A percentile compares a stretch with the other conserved stretches of the same genome.
These are phyloP conservation scores for Ommatoiulus sabulosus DNA, from an alignment of 2,888 invertebrate genomes.

Conservation along the genomic window DNA sequence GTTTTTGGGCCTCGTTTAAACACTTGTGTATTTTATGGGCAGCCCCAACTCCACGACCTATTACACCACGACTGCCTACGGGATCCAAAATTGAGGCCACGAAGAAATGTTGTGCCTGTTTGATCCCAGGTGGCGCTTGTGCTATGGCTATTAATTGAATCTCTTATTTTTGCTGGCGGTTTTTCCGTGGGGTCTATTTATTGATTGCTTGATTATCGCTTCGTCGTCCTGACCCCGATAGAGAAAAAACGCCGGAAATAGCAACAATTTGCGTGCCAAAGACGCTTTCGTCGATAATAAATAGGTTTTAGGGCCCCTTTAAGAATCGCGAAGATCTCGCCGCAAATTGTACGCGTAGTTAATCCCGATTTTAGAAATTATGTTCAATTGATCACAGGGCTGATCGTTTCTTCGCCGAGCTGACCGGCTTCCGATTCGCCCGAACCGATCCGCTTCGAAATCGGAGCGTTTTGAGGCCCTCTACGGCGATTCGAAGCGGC, in stretches of 20 bases:
- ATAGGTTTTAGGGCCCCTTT: not conserved
- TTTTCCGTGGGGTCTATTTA: not conserved
- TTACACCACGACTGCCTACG: not conserved
- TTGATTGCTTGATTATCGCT: slow-evolving; percentile 21
- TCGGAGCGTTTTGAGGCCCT: too few relatives aligned
- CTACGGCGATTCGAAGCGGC: not conserved
- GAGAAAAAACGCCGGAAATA: not conserved
- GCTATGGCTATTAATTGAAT: not conserved
- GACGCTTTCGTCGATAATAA: slow-evolving; percentile 12
- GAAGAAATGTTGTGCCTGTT: not conserved
- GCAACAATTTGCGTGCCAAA: not conserved
- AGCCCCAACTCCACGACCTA: not conserved
- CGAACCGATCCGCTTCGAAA: not conserved
- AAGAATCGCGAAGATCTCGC: slow-evolving; percentile 3
- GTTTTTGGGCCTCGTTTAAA: not conserved
- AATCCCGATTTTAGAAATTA: not conserved
- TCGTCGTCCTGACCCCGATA: not conserved
- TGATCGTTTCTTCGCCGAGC: too few relatives aligned
- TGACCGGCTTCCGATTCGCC: too few relatives aligned
- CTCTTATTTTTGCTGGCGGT: not conserved
- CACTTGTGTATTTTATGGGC: not conserved
- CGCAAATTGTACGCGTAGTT: not conserved
- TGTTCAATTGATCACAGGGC: not conserved
- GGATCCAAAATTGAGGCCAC: not conserved
- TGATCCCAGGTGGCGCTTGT: not conserved